These are phyloP conservation scores for Lottia gigantea DNA, from an alignment of 2,888 invertebrate species.

Conservation along the genomic window DNA sequence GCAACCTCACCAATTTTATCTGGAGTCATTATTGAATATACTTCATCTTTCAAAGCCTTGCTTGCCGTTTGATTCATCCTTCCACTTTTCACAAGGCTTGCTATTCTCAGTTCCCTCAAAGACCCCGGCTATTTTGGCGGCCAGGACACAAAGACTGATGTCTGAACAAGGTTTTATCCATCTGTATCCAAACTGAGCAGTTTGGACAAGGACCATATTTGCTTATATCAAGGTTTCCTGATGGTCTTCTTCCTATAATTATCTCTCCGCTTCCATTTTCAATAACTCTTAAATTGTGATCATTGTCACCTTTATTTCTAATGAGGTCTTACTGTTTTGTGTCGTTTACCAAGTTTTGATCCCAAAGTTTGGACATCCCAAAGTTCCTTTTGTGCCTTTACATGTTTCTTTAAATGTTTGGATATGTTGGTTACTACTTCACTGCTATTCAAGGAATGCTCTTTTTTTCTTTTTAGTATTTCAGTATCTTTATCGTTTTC, in stretches of 20 bases:
- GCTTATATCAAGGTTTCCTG: background rate
- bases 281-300: background rate
- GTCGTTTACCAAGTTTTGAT: background rate
- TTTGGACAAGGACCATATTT: background rate
- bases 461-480: no score
- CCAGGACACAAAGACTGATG: conserved; percentile 3
- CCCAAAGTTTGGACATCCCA: background rate
- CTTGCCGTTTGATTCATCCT: background rate
- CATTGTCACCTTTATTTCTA: background rate
- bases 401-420: no score
- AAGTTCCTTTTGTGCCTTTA: background rate
- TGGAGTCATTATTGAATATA: background rate
- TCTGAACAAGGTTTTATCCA: background rate
- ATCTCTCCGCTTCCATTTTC: background rate
- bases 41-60: background rate
- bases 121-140: background rate
- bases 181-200: background rate
- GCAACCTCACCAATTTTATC: background rate
- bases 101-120: background rate
- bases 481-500: no score
- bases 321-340: background rate
- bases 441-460: no score
- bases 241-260: background rate
- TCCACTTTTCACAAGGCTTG: background rate
- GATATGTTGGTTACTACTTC: no score